Base-by-base conservation (phyloP, 2,888 invertebrate genomes). In the Dichetophora obliterata region DNA sequence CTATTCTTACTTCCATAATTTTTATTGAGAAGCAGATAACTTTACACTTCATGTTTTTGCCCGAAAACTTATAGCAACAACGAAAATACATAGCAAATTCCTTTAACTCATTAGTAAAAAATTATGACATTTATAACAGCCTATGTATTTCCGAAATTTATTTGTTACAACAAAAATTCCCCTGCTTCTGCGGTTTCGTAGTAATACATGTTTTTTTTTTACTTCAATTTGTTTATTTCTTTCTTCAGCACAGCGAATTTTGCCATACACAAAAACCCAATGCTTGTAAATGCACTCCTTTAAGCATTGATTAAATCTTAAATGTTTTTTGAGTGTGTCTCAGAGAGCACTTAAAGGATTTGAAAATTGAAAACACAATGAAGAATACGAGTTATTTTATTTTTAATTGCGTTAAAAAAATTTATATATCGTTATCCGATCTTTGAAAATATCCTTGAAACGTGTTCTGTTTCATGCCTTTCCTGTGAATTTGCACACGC, bases 381-480 rank as follows among this genome's bases (percentile, higher is more conserved):
- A 22, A 22, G 5, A 69, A n/a, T 27, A 34, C 54, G 27, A 5
- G 5, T 66, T 54, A 31, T 8, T 48, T n/a, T 31, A 27, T n/a
- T 24, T 68, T 61, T 61, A 61, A 61, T 61, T 59, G 27, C 73
- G 48, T 16, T 34, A n/a, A 57, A 37, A 52, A 52, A 22, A 19
- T 31, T 24, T 31, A 22, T 74, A 24, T 24, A 43, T 22, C 48
- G n/a, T 48, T 52, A 66, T 24, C 9, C 4, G 74, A 37, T 37
- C 65, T 24, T 34, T 37, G 65, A 74, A 54, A 24, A 57, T 22
- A 22, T 54, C 52, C 74, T 74, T 65, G 34, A 66, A 66, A 65
- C 65, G 88, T 89, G 88, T 89, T 89, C 86, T 84, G 83, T 83
- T 87, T 88, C 84, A 86, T 88, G 87, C 88, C 89, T 89, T 85